Conservation (phyloP, 1,140 invertebrate species). For the Hypothenemus hampei region DNA sequence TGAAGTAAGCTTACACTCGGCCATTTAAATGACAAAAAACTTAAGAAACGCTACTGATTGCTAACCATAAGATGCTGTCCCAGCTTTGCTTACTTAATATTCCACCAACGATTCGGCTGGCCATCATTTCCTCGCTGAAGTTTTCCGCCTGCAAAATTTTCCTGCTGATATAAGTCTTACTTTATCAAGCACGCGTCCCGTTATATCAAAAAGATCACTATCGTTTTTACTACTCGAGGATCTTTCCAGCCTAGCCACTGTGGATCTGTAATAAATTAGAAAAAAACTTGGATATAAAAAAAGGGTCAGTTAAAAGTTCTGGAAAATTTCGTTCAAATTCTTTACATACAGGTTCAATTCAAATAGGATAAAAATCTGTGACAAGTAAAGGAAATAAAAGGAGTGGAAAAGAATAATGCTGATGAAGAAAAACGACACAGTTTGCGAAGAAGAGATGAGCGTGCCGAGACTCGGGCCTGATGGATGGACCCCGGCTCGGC, state of each 20-base stretch:
- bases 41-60: constrained; percentile 1
- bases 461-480: constrained; percentile 26
- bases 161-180: constrained; percentile 41
- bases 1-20: no score
- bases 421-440: constrained; percentile 41
- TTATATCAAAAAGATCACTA: constrained; percentile 28
- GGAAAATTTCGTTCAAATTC: no score
- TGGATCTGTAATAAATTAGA: no score
- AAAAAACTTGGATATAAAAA: no score
- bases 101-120: constrained; percentile 42
- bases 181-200: constrained; percentile 30
- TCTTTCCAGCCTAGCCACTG: no score
- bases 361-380: no score
- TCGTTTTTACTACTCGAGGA: constrained; percentile 24
- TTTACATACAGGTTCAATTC: no score
- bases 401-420: constrained; percentile 33
- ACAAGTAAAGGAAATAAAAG: constrained; percentile 38
- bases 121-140: constrained; percentile 43
- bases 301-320: no score
- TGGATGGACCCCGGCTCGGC: constrained; percentile 34
- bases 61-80: constrained; percentile 31
- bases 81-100: constrained; percentile 38
- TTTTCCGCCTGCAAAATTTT: constrained; percentile 44
- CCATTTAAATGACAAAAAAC: no score
- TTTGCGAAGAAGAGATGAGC: constrained; percentile 26